Base-by-base conservation (phyloP, 2,113 vertebrate genomes). In the Talpa occidentalis region DNA sequence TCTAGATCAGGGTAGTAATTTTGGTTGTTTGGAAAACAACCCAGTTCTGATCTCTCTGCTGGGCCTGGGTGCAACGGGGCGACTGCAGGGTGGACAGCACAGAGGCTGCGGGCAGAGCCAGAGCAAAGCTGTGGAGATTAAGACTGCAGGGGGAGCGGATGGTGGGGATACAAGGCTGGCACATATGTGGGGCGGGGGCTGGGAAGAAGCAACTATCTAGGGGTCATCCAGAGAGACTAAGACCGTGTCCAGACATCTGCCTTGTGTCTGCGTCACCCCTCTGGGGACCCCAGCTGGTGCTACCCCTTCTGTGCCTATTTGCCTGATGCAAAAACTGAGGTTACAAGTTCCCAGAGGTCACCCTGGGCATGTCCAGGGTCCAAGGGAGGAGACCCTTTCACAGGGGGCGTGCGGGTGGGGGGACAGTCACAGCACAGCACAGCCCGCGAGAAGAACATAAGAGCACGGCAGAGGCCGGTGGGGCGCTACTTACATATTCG, bases 401-500 rank as follows among this genome's bases (percentile, higher is more conserved):
- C 15, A 5, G 44, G 52, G 47, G 74, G 16, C 91, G 2, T 12
- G 28, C 76, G 56, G 72, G 6, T n/a, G 17, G 7, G 30, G 30
- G 69, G 2, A 21, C 8, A 3, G 28, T 35, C 92, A 94, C 91
- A 2, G 85, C 98, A 97, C 22, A 47, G 96, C 96, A 80, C 93
- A 80, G 72, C 80, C 94, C 83, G 10, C 4, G 72, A 95, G 85
- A 60, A 60, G 24, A 30, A 30, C 26, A 66, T 32, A 32, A 82
- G 91, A 74, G 94, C 96, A 95, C 94, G 64, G 83, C 79, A 88
- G 88, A 32, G 90, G 92, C 87, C 49, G 49, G 94, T 77, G 64
- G 60, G 0, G 87, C 69, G 92, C 89, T 98, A 99, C 99, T 99
- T 98, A 99, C 99, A 72, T 99, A 99, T 99, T 99, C 99, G 82